Evolutionary conservation across 2,797 vertebrate species (phyloP).

Genomic region (Lutra lutra): DNA sequence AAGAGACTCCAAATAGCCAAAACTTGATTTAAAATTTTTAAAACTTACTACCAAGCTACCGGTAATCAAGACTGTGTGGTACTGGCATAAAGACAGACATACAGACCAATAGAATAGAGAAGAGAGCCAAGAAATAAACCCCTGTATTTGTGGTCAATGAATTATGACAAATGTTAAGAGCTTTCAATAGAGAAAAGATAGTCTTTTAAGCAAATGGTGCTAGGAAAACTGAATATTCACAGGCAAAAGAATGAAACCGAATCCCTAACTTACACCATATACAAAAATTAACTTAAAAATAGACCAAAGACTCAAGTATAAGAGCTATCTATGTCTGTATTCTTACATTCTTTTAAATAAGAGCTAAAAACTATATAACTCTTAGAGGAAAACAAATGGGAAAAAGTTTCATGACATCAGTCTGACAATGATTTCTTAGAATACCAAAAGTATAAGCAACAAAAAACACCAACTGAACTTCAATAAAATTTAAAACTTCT

Average conservation of each 20-base stretch:
- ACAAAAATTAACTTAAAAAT: conserved; percentile 52
- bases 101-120: neutral
- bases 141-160: neutral
- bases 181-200: neutral
- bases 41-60: conserved; percentile 30
- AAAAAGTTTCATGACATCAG: neutral
- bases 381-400: neutral
- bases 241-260: conserved; percentile 8
- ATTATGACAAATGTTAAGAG: conserved; percentile 12
- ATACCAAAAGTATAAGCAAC: conserved; percentile 7
- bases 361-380: neutral
- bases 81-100: neutral
- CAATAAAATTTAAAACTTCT: conserved; percentile 20
- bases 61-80: neutral
- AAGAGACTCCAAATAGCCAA: neutral
- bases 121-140: neutral
- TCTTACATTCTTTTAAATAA: neutral
- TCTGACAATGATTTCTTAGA: neutral
- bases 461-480: neutral
- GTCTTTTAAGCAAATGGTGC: neutral
- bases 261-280: neutral
- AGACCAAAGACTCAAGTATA: conserved; percentile 21
- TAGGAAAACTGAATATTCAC: neutral
- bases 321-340: neutral
- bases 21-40: conserved; percentile 46